Conservation (phyloP, 2,888 invertebrate species). For the Drosophila longiperda region DNA sequence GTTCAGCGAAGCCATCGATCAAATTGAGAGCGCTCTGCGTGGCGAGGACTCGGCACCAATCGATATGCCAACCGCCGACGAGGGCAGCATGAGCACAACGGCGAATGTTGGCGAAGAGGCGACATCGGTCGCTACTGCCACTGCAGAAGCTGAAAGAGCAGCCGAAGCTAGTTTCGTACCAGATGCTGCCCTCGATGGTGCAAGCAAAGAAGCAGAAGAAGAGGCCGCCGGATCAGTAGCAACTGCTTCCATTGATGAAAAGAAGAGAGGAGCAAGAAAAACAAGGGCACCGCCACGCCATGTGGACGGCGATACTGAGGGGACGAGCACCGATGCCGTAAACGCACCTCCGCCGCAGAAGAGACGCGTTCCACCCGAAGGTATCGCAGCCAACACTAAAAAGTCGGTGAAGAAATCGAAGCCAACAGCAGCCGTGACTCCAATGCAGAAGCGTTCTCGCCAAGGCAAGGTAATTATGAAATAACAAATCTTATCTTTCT, state of each 20-base stretch:
- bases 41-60: slow-evolving; percentile 86
- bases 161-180: neutral
- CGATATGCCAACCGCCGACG: slow-evolving; percentile 72
- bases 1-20: slow-evolving; percentile 94
- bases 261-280: slow-evolving; percentile 88
- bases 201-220: slow-evolving; percentile 17
- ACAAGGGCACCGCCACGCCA: slow-evolving; percentile 87
- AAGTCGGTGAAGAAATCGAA: slow-evolving; percentile 61
- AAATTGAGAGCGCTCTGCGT: slow-evolving; percentile 91
- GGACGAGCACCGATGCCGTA: slow-evolving; percentile 39
- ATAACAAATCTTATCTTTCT: neutral
- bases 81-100: slow-evolving; percentile 13
- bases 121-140: neutral
- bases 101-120: neutral
- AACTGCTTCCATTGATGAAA: neutral
- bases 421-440: slow-evolving; percentile 77
- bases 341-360: slow-evolving; percentile 71
- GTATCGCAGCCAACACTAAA: slow-evolving; percentile 37
- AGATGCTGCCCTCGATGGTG: neutral
- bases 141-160: neutral
- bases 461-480: slow-evolving; percentile 24
- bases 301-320: slow-evolving; percentile 80
- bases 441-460: slow-evolving; percentile 65
- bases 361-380: slow-evolving; percentile 76
- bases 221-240: slow-evolving; percentile 8